Evolutionary conservation across 2,113 vertebrate species (phyloP).

Genomic region (Malaclemys terrapin): DNA sequence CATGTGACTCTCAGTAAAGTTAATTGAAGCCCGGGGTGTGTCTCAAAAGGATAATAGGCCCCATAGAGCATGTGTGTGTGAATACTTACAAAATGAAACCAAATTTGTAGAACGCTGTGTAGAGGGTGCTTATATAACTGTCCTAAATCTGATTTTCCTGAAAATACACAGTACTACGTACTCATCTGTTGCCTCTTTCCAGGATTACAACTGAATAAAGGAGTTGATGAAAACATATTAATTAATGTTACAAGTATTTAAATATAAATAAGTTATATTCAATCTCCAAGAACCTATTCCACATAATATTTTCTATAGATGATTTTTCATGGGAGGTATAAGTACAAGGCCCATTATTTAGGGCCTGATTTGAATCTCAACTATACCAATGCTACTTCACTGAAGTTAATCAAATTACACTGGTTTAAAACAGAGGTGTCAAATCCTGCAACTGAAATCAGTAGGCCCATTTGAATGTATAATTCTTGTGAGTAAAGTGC

Average conservation of each 20-base stretch:
- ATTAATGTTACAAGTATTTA: neutral
- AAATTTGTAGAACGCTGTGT: neutral
- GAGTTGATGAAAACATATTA: neutral
- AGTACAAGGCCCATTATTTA: neutral
- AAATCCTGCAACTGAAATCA: neutral
- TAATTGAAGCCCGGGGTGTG: neutral
- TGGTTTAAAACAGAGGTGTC: neutral
- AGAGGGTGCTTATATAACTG: neutral
- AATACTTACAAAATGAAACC: neutral
- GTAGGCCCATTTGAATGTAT: neutral
- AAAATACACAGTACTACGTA: neutral
- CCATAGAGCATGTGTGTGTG: neutral
- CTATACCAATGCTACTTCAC: neutral
- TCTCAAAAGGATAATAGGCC: constrained; percentile 34
- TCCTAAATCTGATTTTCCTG: constrained; percentile 9
- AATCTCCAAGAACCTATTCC: neutral
- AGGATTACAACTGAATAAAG: neutral
- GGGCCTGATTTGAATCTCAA: neutral
- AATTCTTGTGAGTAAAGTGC: neutral
- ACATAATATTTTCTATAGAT: neutral
- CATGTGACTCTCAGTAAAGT: neutral
- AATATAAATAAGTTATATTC: neutral
- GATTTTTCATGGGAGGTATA: neutral
- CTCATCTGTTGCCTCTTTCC: neutral
- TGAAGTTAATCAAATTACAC: neutral